Evolutionary conservation across 2,888 invertebrate species (phyloP).

Genomic region (Phalangium opilio): DNA sequence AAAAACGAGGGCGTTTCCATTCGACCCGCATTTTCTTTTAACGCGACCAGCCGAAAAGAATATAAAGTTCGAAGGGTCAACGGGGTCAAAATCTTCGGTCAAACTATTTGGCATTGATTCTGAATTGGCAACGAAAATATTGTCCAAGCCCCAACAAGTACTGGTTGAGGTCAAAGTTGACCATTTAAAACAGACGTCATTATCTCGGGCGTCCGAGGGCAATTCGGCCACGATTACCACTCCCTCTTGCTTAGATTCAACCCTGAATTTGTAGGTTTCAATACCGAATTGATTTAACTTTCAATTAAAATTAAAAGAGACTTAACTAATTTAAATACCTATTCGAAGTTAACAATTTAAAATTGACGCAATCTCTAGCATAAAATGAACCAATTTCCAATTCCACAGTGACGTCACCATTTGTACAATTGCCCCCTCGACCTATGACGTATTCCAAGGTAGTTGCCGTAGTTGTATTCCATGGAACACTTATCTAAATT

Average conservation of each 20-base stretch:
- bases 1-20: conserved; percentile 29
- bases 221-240: conserved; percentile 25
- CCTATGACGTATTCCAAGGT: conserved; percentile 30
- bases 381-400: no score
- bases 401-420: no score
- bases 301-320: no score
- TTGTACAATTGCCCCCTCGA: conserved; percentile 13
- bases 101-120: conserved; percentile 25
- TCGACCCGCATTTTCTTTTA: conserved; percentile 30
- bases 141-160: conserved; percentile 32
- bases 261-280: background rate
- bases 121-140: conserved; percentile 29
- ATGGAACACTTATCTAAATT: conserved; percentile 26
- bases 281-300: no score
- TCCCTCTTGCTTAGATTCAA: conserved; percentile 9
- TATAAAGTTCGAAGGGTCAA: conserved; percentile 31
- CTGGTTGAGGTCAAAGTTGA: conserved; percentile 20
- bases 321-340: no score
- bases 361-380: no score
- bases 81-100: conserved; percentile 31
- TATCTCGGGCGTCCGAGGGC: conserved; percentile 25
- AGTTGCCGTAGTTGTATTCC: conserved; percentile 30
- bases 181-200: conserved; percentile 27
- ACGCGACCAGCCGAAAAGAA: conserved; percentile 33
- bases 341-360: no score